These are phyloP conservation scores for Tanytarsus gracilentus DNA, from an alignment of 2,888 invertebrate genomes.

Conservation along the genomic window DNA sequence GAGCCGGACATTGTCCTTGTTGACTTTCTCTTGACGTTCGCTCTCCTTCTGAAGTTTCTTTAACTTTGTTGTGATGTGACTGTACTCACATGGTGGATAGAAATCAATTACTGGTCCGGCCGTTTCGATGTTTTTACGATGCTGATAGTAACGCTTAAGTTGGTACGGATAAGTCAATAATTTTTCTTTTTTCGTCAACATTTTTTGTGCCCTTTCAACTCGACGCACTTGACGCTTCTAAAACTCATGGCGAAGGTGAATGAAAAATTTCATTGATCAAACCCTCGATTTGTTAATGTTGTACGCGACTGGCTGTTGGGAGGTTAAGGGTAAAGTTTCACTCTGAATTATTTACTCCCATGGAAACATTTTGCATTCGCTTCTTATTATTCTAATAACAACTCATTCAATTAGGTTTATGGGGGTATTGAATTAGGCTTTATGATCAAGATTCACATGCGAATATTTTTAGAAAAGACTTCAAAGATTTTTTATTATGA, in stretches of 20 bases:
- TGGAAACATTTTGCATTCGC: too few species aligned
- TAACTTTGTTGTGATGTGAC: slow-evolving; percentile 58
- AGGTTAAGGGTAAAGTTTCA: too few species aligned
- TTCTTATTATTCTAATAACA: too few species aligned
- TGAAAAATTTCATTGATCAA: slow-evolving; percentile 23
- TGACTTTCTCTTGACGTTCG: slow-evolving; percentile 55
- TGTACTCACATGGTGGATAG: slow-evolving; percentile 51
- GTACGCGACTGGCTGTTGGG: too few species aligned
- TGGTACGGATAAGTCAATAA: slow-evolving; percentile 62
- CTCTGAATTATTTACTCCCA: too few species aligned
- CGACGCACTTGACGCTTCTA: neutral
- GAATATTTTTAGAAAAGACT: too few species aligned
- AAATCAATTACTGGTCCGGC: slow-evolving; percentile 61
- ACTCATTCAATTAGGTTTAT: too few species aligned
- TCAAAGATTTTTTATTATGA: too few species aligned
- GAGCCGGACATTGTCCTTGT: slow-evolving; percentile 58
- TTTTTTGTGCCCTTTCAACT: slow-evolving; percentile 36
- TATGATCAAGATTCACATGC: too few species aligned
- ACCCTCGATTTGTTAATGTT: too few species aligned
- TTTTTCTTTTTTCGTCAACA: slow-evolving; percentile 65
- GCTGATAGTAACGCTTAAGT: slow-evolving; percentile 57
- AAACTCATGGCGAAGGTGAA: neutral
- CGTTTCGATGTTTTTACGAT: slow-evolving; percentile 56
- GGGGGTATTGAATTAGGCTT: too few species aligned
- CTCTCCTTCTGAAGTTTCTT: slow-evolving; percentile 61